Evolutionary conservation across 2,113 vertebrate species (phyloP).

Genomic region (Leucopsar rothschildi): DNA sequence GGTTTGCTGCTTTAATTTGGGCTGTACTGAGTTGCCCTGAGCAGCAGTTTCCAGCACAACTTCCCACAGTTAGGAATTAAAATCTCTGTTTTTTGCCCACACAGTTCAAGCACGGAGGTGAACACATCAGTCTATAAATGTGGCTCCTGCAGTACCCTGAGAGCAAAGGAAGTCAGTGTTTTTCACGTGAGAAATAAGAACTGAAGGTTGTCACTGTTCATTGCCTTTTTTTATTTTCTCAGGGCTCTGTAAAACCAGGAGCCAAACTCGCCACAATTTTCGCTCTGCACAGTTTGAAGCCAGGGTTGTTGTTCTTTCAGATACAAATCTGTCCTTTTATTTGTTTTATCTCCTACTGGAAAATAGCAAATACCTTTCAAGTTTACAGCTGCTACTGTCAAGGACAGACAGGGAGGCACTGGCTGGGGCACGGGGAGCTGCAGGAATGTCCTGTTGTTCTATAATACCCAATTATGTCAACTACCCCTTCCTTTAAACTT

Average conservation of each 20-base stretch:
- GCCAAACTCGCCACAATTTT: background rate
- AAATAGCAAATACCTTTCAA: background rate
- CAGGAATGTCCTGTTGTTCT: background rate
- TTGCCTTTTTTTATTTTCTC: background rate
- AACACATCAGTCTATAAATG: background rate
- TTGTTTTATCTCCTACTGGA: constrained; percentile 8
- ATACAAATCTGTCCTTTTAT: background rate
- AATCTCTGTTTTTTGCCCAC: background rate
- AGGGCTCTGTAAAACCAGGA: background rate
- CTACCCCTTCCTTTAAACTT: background rate
- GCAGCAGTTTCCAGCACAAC: background rate
- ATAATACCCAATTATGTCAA: background rate
- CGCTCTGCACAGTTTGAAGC: background rate
- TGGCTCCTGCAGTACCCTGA: background rate
- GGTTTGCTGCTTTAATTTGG: background rate
- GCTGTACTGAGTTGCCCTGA: background rate
- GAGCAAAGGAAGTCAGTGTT: background rate
- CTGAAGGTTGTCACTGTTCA: background rate
- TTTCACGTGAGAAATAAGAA: background rate
- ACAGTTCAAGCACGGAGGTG: rapidly evolving
- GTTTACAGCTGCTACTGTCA: background rate
- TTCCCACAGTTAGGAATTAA: background rate
- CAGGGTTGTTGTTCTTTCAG: background rate
- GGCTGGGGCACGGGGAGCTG: background rate
- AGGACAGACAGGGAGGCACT: background rate